Base-by-base conservation (phyloP, 2,888 invertebrate species). In the Coleophora flavipennella region DNA sequence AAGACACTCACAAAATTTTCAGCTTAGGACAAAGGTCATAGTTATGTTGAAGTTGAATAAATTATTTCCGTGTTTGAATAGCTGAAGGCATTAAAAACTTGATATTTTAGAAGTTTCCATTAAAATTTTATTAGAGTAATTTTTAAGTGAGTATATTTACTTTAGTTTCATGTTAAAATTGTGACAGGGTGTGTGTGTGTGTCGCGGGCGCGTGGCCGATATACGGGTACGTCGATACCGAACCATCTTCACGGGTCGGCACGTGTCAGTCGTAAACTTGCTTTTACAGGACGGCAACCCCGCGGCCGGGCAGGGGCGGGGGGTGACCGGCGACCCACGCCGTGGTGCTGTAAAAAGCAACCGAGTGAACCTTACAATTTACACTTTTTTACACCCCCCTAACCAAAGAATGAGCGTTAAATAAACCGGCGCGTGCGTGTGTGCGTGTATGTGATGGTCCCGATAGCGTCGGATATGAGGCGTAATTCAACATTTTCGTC, bases 221-320 rank as follows among this genome's bases (percentile, higher is more conserved):
- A 67, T 54, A 35, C 50, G 55, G 51, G 57, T 62, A 57, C 53
- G 55, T 64, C 53, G 48, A 48, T 51, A 50, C 49, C 45, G 45
- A 51, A 47, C n/a, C 55, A 53, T 59, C 58, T 63, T 59, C 54
- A 47, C 46, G 54, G 57, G 58, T 53, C 59, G 67, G 64, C 79
- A 81, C 80, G 80, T 81, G 83, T 73, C 60, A 53, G 66, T 71
- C 71, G 70, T 83, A 83, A 83, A 83, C 72, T 71, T 73, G 70
- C 65, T 73, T 76, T 76, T 69, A 74, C 67, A 64, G 62, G 67
- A 55, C 64, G 52, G 55, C 62, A 55, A 62, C 69, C 67, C 64
- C 62, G 48, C 62, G 41, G 48, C 50, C 55, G 59, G 55, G 55
- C 50, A 55, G 59, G 55, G 50, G 59, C 57, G 52, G 52, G 60